Evolutionary conservation across 2,797 vertebrate species (phyloP).

Genomic region (Pseudochirops cupreus): DNA sequence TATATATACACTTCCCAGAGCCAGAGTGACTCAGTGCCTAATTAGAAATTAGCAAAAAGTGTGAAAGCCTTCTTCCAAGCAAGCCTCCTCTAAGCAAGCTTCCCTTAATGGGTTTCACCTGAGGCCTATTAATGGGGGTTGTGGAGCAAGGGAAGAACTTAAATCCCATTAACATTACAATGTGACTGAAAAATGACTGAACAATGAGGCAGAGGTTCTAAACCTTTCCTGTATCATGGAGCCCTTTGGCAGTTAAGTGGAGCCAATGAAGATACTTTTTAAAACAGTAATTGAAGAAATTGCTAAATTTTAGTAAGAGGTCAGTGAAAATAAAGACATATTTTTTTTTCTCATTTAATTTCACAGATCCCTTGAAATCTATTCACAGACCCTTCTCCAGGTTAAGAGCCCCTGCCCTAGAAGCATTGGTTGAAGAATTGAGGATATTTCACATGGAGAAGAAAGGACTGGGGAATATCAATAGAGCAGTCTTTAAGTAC

Average conservation of each 20-base stretch:
- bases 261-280: background rate
- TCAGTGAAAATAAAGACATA: background rate
- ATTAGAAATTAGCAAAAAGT: too few relatives aligned
- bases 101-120: too few relatives aligned
- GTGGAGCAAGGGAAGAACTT: too few relatives aligned
- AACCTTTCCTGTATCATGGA: background rate
- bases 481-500: background rate
- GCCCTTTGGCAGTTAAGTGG: background rate
- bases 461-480: background rate
- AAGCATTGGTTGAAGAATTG: background rate
- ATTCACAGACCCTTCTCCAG: background rate
- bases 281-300: background rate
- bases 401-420: background rate
- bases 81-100: too few relatives aligned
- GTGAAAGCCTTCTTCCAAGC: too few relatives aligned
- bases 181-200: background rate
- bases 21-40: too few relatives aligned
- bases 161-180: too few relatives aligned
- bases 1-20: too few relatives aligned
- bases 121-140: too few relatives aligned
- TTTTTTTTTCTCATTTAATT: background rate
- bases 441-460: background rate
- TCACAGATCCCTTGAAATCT: background rate
- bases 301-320: background rate
- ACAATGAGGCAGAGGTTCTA: background rate